These are phyloP conservation scores for Drosophila lini DNA, from an alignment of 1,140 invertebrate species.

Conservation along the genomic window DNA sequence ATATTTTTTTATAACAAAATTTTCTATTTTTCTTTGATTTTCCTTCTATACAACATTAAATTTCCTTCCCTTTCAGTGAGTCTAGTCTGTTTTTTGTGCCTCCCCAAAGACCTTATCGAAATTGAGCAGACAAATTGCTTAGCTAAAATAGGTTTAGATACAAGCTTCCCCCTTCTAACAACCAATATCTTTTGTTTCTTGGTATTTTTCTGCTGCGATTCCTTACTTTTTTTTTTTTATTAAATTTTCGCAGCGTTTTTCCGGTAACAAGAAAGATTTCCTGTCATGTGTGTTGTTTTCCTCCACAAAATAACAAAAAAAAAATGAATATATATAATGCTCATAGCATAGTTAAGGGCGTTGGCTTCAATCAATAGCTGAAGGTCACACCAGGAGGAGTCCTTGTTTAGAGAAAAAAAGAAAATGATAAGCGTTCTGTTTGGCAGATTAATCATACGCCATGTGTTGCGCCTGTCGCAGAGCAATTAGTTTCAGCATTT, in stretches of 20 bases:
- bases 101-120: conserved; percentile 14
- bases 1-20: too few relatives aligned
- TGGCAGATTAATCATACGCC: conserved; percentile 75
- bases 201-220: conserved; percentile 13
- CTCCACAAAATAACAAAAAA: background rate
- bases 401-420: background rate
- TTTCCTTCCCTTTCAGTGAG: background rate
- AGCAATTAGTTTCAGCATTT: conserved; percentile 43
- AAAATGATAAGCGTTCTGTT: conserved; percentile 59
- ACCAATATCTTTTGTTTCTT: conserved; percentile 14
- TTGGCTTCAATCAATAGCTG: conserved; percentile 73
- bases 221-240: conserved; percentile 15
- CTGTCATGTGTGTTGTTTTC: background rate
- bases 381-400: conserved; percentile 56
- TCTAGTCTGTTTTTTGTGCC: background rate
- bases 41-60: background rate
- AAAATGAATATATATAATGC: background rate
- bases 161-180: conserved; percentile 6
- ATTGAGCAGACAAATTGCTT: conserved; percentile 47
- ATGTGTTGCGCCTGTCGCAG: conserved; percentile 64
- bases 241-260: conserved; percentile 28
- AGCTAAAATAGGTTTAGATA: conserved; percentile 31
- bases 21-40: too few relatives aligned
- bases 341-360: conserved; percentile 50
- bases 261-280: conserved; percentile 32